Evolutionary conservation across 1,140 invertebrate genomes (phyloP).

Genomic region (Drosophila persimilis): DNA sequence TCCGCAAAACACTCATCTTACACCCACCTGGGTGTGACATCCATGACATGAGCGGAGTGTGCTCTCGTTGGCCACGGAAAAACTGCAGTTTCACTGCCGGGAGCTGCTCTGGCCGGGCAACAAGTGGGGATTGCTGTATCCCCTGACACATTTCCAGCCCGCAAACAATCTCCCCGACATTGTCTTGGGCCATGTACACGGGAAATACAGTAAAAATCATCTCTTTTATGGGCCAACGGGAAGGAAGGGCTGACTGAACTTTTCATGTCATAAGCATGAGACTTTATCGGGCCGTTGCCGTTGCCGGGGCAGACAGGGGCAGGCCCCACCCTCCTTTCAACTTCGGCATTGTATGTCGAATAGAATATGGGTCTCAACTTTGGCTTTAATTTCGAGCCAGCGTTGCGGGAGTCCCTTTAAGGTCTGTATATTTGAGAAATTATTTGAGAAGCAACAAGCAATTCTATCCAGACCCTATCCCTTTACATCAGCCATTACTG

Average conservation of each 20-base stretch:
- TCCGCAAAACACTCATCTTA: background rate
- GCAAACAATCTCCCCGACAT: constrained; percentile 19
- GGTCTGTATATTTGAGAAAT: too few relatives aligned
- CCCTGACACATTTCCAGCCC: constrained; percentile 38
- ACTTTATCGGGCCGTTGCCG: constrained; percentile 38
- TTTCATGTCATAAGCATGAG: constrained; percentile 52
- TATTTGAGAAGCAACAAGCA: too few relatives aligned
- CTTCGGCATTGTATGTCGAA: background rate
- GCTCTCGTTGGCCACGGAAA: too few relatives aligned
- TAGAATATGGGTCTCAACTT: too few relatives aligned
- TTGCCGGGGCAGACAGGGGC: background rate
- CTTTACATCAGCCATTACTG: constrained; percentile 42
- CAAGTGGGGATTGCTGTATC: constrained; percentile 13
- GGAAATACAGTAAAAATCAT: constrained; percentile 27
- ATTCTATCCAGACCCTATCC: background rate
- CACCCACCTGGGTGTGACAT: constrained; percentile 16
- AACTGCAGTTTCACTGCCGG: too few relatives aligned
- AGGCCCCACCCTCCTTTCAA: background rate
- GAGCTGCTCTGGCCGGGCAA: constrained; percentile 10
- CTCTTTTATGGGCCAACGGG: constrained; percentile 1
- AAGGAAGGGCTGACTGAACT: constrained; percentile 10
- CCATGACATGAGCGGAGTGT: too few relatives aligned
- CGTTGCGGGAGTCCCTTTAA: too few relatives aligned
- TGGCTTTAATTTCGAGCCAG: constrained; percentile 6
- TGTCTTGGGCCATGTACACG: constrained; percentile 22